Evolutionary conservation across 2,113 vertebrate species (phyloP).

Genomic region (Mionectes macconnelli): DNA sequence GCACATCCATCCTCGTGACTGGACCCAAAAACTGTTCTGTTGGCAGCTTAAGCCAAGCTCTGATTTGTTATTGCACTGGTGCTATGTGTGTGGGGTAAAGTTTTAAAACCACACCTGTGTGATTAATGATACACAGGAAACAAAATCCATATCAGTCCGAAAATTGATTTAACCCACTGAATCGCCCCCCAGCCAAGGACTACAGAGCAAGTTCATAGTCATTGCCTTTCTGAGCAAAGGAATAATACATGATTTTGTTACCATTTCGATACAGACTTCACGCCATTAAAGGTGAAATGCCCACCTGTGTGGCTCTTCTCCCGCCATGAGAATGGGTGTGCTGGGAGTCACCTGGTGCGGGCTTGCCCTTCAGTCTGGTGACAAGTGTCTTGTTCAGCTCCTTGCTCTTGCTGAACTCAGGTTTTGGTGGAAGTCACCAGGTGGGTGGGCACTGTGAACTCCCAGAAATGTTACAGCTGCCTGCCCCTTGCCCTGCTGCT

Average conservation of each 20-base stretch:
- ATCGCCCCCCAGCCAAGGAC: neutral
- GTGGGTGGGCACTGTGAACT: neutral
- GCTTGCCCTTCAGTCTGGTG: neutral
- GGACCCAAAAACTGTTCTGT: neutral
- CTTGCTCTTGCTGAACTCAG: neutral
- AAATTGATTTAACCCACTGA: neutral
- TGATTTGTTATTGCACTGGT: neutral
- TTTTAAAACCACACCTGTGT: neutral
- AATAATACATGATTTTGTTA: neutral
- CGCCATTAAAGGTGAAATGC: neutral
- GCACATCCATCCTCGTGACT: neutral
- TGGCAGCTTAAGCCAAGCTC: neutral
- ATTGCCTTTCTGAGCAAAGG: neutral
- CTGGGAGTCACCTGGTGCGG: neutral
- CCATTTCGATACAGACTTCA: neutral
- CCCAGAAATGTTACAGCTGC: accelerated
- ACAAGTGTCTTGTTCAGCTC: neutral
- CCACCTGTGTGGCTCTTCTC: neutral
- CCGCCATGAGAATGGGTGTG: neutral
- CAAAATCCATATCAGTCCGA: neutral
- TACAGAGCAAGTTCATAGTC: neutral
- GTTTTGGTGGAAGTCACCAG: neutral
- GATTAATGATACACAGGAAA: neutral
- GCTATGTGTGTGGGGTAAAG: neutral
- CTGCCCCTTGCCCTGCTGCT: neutral